These are phyloP conservation scores for Mesembrinibis cayennensis DNA, from an alignment of 2,113 vertebrate species.

Conservation along the genomic window DNA sequence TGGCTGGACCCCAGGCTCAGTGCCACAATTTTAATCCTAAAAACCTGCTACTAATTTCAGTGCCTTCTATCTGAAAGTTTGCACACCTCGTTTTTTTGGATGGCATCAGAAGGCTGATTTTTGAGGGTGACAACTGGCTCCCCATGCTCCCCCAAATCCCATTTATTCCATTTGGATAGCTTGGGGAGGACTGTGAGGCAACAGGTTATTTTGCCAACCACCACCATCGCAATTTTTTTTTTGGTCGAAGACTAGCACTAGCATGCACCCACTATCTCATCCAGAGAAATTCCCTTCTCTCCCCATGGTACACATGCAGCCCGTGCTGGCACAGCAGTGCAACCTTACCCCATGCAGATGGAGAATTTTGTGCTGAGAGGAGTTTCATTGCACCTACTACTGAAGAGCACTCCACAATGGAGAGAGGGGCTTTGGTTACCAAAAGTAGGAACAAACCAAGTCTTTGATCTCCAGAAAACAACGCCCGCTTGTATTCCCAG, in stretches of 20 bases:
- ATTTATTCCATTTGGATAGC: not conserved
- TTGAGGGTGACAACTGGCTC: not conserved
- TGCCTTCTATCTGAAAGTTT: not conserved
- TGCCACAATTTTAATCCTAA: not conserved
- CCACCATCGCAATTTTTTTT: not conserved
- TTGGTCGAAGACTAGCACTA: not conserved
- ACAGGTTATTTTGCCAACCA: not conserved
- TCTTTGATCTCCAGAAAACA: constrained; percentile 34
- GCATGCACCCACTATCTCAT: not conserved
- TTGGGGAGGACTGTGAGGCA: not conserved
- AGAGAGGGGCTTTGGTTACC: not conserved
- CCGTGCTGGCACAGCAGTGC: rapidly evolving
- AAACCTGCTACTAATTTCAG: not conserved
- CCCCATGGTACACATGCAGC: not conserved
- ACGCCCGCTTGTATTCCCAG: not conserved
- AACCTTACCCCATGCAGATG: not conserved
- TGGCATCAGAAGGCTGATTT: not conserved
- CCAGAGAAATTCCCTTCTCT: not conserved
- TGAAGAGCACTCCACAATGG: not conserved
- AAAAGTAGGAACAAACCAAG: not conserved
- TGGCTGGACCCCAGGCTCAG: not conserved
- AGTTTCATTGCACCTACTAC: not conserved
- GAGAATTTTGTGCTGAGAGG: not conserved
- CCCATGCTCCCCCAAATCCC: not conserved
- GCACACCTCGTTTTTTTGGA: not conserved